Conservation (phyloP, 2,888 invertebrate species). For the Ormia ochracea region DNA sequence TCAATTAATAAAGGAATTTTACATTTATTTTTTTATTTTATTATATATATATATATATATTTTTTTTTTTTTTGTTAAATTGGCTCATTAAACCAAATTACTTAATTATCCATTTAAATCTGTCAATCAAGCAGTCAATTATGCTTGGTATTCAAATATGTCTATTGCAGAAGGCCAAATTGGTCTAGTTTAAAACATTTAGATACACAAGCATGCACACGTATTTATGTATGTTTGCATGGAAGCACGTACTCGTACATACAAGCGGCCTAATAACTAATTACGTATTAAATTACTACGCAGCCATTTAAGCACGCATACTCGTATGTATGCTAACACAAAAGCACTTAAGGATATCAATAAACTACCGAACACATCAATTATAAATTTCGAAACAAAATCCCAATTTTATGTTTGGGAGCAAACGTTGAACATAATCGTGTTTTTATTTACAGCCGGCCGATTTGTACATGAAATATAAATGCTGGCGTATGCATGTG, state of each 20-base stretch:
- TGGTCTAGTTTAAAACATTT: background rate
- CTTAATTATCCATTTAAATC: background rate
- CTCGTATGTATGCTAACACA: background rate
- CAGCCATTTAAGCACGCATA: background rate
- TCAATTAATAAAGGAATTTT: background rate
- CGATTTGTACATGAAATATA: background rate
- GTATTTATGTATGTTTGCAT: too few relatives aligned
- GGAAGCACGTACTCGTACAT: too few relatives aligned
- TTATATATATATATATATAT: too few relatives aligned
- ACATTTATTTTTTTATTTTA: too few relatives aligned
- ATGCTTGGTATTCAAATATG: background rate
- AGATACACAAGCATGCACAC: too few relatives aligned
- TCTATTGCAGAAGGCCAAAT: background rate
- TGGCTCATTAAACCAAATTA: constrained; percentile 1
- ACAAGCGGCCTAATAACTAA: background rate
- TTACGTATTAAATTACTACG: constrained; percentile 33
- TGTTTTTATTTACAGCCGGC: background rate
- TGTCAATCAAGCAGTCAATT: constrained; percentile 24
- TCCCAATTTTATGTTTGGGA: background rate
- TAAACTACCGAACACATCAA: background rate
- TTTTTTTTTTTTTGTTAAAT: too few relatives aligned
- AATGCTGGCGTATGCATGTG: too few relatives aligned
- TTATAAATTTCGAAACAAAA: background rate
- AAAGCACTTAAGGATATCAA: background rate
- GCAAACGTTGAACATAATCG: background rate